A percentile compares a stretch with the other conserved stretches of the same genome.
phyloP scores from a whole-genome alignment of 2,797 vertebrate genomes.

The Heliangelus exortis region DNA sequence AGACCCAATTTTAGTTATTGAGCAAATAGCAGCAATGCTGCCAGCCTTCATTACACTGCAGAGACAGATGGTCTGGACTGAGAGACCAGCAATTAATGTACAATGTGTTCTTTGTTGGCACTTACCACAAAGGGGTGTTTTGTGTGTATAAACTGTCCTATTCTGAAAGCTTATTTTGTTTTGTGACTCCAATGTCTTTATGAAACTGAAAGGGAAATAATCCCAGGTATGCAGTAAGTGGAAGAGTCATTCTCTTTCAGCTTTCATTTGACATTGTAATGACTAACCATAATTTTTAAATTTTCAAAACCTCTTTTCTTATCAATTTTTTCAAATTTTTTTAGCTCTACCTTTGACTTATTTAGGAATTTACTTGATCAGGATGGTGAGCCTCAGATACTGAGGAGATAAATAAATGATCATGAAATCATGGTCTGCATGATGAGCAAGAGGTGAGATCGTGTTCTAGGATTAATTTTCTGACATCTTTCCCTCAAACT shows the following conservation, averaged over 20 bases:
- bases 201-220: slow-evolving; percentile 6
- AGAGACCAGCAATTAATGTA: slow-evolving; percentile 81
- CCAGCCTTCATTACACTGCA: slow-evolving; percentile 75
- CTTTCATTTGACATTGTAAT: background rate
- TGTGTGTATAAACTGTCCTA: slow-evolving; percentile 64
- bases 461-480: background rate
- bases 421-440: background rate
- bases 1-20: slow-evolving; percentile 73
- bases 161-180: slow-evolving; percentile 74
- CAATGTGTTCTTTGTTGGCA: slow-evolving; percentile 78
- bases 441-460: background rate
- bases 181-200: slow-evolving; percentile 28
- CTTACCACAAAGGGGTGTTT: slow-evolving; percentile 70
- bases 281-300: background rate
- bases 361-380: background rate
- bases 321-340: background rate
- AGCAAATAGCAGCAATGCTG: slow-evolving; percentile 71
- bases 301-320: slow-evolving; percentile 1
- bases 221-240: background rate
- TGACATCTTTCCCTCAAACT: background rate
- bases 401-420: background rate
- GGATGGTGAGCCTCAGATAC: background rate
- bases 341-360: background rate
- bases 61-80: slow-evolving; percentile 81
- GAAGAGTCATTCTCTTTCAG: background rate